These are phyloP conservation scores for Leptinotarsa texana DNA, from an alignment of 1,140 invertebrate species.

Conservation along the genomic window DNA sequence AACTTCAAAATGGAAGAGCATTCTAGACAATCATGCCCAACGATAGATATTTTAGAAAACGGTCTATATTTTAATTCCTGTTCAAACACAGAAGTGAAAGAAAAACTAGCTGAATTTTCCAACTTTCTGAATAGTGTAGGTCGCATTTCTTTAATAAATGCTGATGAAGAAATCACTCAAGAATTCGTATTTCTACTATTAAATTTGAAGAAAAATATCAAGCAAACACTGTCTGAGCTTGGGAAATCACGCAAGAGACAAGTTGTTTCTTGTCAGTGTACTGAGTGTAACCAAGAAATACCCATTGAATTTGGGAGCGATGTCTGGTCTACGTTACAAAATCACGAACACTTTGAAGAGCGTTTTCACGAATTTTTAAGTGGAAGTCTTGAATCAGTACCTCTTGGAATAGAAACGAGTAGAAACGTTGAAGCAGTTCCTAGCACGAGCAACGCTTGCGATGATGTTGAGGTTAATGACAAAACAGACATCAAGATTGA, in stretches of 20 bases:
- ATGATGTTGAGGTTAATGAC: neutral
- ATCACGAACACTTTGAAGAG: slow-evolving; percentile 44
- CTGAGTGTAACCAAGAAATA: slow-evolving; percentile 36
- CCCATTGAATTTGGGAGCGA: slow-evolving; percentile 29
- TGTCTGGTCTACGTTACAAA: slow-evolving; percentile 38
- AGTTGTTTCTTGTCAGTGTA: slow-evolving; percentile 31
- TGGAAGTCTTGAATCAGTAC: slow-evolving; percentile 12
- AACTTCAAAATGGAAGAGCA: neutral
- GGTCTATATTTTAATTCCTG: neutral
- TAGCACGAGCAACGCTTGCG: neutral
- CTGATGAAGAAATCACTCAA: slow-evolving; percentile 24
- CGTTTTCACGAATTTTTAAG: slow-evolving; percentile 31
- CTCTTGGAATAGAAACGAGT: too few relatives aligned
- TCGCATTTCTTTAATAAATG: slow-evolving; percentile 32
- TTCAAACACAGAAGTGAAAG: slow-evolving; percentile 20
- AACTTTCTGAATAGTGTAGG: slow-evolving; percentile 34
- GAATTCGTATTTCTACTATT: slow-evolving; percentile 30
- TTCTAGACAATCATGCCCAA: neutral
- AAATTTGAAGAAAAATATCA: slow-evolving; percentile 36
- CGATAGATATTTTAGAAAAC: slow-evolving; percentile 7
- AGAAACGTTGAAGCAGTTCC: neutral
- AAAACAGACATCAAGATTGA: slow-evolving; percentile 34
- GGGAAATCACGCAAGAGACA: slow-evolving; percentile 22
- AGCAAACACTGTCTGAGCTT: slow-evolving; percentile 34
- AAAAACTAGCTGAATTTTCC: slow-evolving; percentile 35